phyloP scores from a whole-genome alignment of 2,888 invertebrate species.

The Spilarctia lutea region DNA sequence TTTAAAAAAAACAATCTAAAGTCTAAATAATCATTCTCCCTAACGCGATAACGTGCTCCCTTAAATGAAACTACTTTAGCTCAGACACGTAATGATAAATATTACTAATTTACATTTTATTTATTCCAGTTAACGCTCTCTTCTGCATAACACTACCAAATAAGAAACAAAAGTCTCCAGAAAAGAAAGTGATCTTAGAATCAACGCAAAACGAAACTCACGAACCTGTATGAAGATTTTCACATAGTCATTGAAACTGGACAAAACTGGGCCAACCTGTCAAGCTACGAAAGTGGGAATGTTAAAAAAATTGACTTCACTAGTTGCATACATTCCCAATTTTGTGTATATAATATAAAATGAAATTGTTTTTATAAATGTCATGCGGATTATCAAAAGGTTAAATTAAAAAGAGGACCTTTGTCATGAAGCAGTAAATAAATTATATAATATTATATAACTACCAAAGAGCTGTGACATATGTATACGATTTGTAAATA shows the following conservation, averaged over 20 bases:
- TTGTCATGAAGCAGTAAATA: conserved; percentile 5
- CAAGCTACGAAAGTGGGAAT: conserved; percentile 14
- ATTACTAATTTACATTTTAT: background rate
- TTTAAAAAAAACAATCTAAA: no score
- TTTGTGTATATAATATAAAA: conserved; percentile 8
- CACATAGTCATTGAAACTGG: conserved; percentile 34
- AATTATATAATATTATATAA: conserved; percentile 6
- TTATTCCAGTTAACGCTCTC: conserved; percentile 69
- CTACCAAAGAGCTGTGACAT: conserved; percentile 19
- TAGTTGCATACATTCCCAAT: conserved; percentile 11
- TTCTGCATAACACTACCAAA: conserved; percentile 75
- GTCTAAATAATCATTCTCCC: background rate
- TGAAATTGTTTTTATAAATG: background rate
- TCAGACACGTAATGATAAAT: background rate
- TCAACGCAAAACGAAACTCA: conserved; percentile 72
- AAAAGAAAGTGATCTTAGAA: conserved; percentile 58
- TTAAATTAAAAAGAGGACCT: background rate
- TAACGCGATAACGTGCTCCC: background rate
- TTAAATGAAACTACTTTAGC: background rate
- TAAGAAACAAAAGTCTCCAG: conserved; percentile 57
- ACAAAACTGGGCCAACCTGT: conserved; percentile 41
- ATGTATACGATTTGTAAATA: conserved; percentile 24
- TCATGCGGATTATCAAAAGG: background rate
- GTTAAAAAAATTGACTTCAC: background rate
- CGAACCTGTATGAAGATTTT: conserved; percentile 75